These are phyloP conservation scores for Watsonalla cultraria DNA, from an alignment of 2,888 invertebrate species.

Conservation along the genomic window DNA sequence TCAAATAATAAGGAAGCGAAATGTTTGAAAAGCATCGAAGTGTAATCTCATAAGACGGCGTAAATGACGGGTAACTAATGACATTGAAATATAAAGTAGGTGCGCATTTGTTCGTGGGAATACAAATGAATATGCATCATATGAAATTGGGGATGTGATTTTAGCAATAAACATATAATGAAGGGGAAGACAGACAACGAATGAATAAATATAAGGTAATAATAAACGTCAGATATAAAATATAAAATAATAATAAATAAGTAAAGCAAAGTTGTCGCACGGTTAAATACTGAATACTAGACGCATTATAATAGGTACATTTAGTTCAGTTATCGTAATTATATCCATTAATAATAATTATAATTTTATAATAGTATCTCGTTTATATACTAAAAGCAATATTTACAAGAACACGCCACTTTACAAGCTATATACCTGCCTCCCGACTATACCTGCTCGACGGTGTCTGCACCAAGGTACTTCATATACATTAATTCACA, in stretches of 20 bases:
- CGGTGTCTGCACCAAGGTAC: not conserved
- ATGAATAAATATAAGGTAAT: not conserved
- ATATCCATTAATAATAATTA: constrained; percentile 33
- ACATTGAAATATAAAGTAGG: no score
- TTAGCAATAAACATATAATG: no score
- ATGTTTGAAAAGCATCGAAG: no score
- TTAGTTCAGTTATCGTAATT: constrained; percentile 34
- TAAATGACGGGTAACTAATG: no score
- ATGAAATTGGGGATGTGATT: no score
- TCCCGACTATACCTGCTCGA: constrained; percentile 36
- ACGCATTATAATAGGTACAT: constrained; percentile 22
- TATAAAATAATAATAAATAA: constrained; percentile 11
- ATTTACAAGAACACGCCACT: constrained; percentile 68
- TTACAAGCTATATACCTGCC: constrained; percentile 62
- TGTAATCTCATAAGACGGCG: no score
- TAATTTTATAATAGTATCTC: constrained; percentile 42
- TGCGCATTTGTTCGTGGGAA: no score
- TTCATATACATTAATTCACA: no score
- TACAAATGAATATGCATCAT: no score
- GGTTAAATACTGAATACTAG: constrained; percentile 17
- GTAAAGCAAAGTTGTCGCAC: constrained; percentile 17
- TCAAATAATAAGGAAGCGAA: no score
- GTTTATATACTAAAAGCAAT: constrained; percentile 60
- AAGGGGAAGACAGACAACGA: no score
- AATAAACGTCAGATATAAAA: not conserved